Evolutionary conservation across 2,797 vertebrate genomes (phyloP).

Genomic region (Darevskia nairensis): DNA sequence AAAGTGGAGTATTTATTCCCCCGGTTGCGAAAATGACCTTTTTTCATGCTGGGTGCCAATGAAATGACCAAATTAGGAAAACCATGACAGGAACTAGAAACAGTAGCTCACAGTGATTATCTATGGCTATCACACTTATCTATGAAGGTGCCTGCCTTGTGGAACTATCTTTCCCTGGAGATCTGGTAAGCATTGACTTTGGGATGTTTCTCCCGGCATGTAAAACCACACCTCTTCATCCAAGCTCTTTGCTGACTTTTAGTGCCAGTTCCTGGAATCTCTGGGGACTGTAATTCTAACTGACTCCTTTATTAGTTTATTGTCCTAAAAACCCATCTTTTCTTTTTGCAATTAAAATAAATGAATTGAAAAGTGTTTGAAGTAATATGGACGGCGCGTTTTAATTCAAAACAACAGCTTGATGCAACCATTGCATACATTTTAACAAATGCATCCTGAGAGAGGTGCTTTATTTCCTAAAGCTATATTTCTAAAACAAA

Average conservation of each 20-base stretch:
- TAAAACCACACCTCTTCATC: no score
- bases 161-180: no score
- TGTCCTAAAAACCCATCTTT: no score
- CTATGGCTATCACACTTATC: no score
- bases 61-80: neutral
- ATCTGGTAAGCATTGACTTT: no score
- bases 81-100: neutral
- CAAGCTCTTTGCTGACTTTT: no score
- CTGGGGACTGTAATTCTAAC: no score
- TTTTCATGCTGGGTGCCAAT: neutral
- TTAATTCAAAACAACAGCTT: neutral
- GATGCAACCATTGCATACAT: neutral
- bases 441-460: neutral
- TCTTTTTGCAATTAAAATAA: neutral
- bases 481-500: neutral
- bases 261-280: no score
- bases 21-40: conserved; percentile 3
- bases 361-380: neutral
- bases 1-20: neutral
- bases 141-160: no score
- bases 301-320: no score
- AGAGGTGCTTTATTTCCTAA: neutral
- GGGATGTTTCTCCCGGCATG: no score
- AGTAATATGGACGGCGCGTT: neutral
- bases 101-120: no score